Conservation (phyloP, 2,797 vertebrate genomes). For the Gambelia wislizenii region DNA sequence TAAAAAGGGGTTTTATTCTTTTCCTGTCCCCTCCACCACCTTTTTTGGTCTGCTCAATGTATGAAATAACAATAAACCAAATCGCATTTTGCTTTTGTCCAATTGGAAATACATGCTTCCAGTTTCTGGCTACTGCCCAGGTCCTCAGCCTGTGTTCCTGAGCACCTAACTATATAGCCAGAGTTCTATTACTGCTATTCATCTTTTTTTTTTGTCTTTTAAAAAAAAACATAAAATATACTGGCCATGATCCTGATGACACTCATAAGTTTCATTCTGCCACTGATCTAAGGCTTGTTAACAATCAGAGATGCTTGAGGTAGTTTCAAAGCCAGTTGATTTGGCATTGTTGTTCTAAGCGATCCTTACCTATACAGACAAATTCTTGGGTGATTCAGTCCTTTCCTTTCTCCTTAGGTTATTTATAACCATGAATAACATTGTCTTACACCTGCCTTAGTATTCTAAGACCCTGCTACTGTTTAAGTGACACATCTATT, state of each 20-base stretch:
- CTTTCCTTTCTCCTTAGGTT: not conserved
- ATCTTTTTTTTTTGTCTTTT: not conserved
- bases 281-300: not conserved
- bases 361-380: not conserved
- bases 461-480: not conserved
- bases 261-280: not conserved
- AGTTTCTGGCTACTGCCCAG: not conserved
- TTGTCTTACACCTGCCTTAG: not conserved
- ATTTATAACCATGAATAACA: not conserved
- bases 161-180: not conserved
- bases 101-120: not conserved
- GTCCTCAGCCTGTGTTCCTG: not conserved
- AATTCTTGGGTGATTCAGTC: not conserved
- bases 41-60: too few relatives aligned
- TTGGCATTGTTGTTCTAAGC: not conserved
- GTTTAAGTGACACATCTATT: conserved; percentile 2
- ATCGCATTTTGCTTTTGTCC: not conserved
- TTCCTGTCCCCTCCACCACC: not conserved
- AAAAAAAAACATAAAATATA: not conserved
- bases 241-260: not conserved
- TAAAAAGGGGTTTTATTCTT: not conserved
- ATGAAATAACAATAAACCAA: not conserved
- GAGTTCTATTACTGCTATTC: not conserved
- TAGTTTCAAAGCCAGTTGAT: not conserved
- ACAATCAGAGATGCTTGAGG: not conserved